Percentiles rank a stretch among this genome's conserved stretches.
phyloP scores from a whole-genome alignment of 2,797 vertebrate species.

The Pteropus rufus region DNA sequence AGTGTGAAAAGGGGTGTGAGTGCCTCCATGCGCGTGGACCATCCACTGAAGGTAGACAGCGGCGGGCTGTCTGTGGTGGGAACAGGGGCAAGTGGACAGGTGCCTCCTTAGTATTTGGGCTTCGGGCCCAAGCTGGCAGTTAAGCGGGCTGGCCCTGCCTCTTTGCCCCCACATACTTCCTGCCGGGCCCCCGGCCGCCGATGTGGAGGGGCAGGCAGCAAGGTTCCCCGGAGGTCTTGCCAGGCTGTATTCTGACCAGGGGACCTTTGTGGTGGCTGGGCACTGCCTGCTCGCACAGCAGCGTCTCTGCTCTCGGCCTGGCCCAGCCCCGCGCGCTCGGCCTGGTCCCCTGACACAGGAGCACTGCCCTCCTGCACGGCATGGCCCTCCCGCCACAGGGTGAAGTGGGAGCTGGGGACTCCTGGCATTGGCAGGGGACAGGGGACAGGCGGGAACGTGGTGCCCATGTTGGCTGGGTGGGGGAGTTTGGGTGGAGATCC shows the following conservation, averaged over 20 bases:
- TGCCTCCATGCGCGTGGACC: accelerated
- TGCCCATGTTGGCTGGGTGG: neutral
- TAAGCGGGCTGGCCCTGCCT: neutral
- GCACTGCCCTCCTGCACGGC: too few relatives aligned
- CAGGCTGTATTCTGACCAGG: neutral
- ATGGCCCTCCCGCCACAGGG: too few relatives aligned
- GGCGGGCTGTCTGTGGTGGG: neutral
- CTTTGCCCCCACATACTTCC: neutral
- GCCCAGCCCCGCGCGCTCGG: too few relatives aligned
- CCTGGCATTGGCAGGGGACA: neutral
- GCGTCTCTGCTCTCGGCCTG: too few relatives aligned
- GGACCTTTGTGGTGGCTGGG: neutral
- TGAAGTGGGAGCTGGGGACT: neutral
- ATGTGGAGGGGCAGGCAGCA: too few relatives aligned
- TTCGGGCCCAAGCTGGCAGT: neutral
- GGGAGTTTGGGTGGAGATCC: neutral
- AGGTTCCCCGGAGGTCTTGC: neutral
- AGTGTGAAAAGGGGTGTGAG: neutral
- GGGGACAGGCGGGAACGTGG: neutral
- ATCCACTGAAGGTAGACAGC: too few relatives aligned
- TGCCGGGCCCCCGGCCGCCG: neutral
- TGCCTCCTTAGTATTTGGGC: too few relatives aligned
- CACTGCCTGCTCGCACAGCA: too few relatives aligned
- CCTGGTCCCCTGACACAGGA: too few relatives aligned
- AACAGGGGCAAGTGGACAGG: neutral